Evolutionary conservation across 2,888 invertebrate genomes (phyloP).

Genomic region (Hydroisotoma schaefferi): DNA sequence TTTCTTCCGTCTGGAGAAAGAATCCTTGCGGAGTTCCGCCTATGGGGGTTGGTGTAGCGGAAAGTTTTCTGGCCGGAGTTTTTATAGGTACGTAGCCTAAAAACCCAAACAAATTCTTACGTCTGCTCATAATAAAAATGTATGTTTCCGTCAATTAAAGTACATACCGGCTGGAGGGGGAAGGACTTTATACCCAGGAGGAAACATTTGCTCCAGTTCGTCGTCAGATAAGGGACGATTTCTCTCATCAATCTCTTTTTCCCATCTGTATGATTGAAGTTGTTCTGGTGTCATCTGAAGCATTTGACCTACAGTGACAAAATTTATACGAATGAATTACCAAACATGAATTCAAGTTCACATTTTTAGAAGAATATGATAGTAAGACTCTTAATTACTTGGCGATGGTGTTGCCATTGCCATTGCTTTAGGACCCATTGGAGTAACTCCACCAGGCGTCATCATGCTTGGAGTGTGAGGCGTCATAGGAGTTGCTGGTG

Average conservation of each 20-base stretch:
- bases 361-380: neutral
- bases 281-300: conserved; percentile 99
- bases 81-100: conserved; percentile 91
- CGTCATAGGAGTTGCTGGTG: conserved; percentile 65
- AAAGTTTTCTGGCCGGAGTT: conserved; percentile 94
- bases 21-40: conserved; percentile 88
- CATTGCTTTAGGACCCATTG: conserved; percentile 93
- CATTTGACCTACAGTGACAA: conserved; percentile 71
- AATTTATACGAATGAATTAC: neutral
- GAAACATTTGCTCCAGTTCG: conserved; percentile 95
- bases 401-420: conserved; percentile 97
- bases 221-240: conserved; percentile 96
- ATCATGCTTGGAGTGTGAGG: conserved; percentile 68
- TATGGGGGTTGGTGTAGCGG: conserved; percentile 97
- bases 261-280: conserved; percentile 95
- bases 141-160: neutral
- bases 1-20: conserved; percentile 89
- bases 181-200: conserved; percentile 94
- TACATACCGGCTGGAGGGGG: conserved; percentile 79
- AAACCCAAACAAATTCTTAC: no score
- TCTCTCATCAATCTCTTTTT: conserved; percentile 96
- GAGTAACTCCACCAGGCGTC: conserved; percentile 80
- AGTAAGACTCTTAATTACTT: conserved; percentile 51
- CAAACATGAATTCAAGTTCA: neutral
- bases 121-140: no score